phyloP scores from a whole-genome alignment of 2,113 vertebrate genomes.

The Microcebus tavaratra region DNA sequence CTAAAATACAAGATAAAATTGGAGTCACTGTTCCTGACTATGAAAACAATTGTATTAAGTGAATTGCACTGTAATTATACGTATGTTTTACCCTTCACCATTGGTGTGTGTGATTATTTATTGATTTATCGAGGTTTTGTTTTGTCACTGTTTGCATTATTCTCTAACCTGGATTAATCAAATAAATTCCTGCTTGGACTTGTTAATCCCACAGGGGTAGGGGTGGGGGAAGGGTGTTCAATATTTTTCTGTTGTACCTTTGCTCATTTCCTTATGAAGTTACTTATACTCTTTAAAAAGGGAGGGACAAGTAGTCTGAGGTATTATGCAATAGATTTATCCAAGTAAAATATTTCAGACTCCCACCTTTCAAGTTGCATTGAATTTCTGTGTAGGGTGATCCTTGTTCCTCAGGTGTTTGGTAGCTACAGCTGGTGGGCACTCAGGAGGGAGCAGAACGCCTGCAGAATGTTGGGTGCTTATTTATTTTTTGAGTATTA shows the following conservation, averaged over 20 bases:
- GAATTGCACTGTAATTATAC: neutral
- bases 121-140: neutral
- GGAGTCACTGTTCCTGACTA: neutral
- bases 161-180: neutral
- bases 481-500: neutral
- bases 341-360: neutral
- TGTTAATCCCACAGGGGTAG: neutral
- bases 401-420: neutral
- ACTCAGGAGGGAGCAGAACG: neutral
- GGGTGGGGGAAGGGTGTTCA: fast-evolving
- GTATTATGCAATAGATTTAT: neutral
- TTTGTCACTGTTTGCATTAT: neutral
- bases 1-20: neutral
- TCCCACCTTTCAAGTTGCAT: neutral
- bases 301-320: neutral
- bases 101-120: neutral
- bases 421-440: neutral
- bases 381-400: neutral
- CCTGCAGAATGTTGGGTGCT: fast-evolving
- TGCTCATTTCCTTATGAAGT: neutral
- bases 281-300: neutral
- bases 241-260: neutral
- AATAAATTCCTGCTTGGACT: neutral
- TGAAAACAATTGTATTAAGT: neutral
- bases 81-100: neutral